Evolutionary conservation across 2,113 vertebrate genomes (phyloP).

Genomic region (Eira barbara): DNA sequence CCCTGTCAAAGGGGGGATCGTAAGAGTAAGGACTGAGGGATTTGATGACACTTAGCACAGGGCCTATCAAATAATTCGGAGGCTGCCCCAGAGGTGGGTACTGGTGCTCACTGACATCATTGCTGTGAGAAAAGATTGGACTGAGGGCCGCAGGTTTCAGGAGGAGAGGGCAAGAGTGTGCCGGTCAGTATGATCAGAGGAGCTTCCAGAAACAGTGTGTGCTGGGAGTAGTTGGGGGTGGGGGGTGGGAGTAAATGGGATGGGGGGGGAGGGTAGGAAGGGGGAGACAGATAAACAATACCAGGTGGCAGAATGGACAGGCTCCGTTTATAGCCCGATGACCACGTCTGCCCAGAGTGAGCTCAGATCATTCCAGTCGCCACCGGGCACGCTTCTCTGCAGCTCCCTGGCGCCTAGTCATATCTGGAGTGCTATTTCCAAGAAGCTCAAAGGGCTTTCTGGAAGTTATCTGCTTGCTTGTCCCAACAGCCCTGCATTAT

Average conservation of each 20-base stretch:
- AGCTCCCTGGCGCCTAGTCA: constrained; percentile 24
- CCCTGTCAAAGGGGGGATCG: neutral
- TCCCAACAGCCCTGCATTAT: constrained; percentile 40
- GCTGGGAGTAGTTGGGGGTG: neutral
- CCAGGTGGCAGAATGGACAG: neutral
- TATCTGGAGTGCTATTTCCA: constrained; percentile 56
- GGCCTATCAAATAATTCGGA: neutral
- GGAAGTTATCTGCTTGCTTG: constrained; percentile 63
- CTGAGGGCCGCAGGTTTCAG: neutral
- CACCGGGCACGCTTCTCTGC: neutral
- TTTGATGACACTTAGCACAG: neutral
- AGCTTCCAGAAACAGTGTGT: neutral
- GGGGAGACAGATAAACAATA: neutral
- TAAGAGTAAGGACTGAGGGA: neutral
- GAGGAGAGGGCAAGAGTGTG: neutral
- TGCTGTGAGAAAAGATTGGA: neutral
- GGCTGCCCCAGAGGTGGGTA: neutral
- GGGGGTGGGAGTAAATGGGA: accelerated
- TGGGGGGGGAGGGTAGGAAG: neutral
- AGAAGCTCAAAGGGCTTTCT: constrained; percentile 73
- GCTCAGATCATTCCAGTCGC: neutral
- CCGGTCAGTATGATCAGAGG: neutral
- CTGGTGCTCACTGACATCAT: neutral
- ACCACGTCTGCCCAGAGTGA: neutral
- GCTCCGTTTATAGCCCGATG: neutral